Base-by-base conservation (phyloP, 1,140 invertebrate species). In the Solenopsis fugax region DNA sequence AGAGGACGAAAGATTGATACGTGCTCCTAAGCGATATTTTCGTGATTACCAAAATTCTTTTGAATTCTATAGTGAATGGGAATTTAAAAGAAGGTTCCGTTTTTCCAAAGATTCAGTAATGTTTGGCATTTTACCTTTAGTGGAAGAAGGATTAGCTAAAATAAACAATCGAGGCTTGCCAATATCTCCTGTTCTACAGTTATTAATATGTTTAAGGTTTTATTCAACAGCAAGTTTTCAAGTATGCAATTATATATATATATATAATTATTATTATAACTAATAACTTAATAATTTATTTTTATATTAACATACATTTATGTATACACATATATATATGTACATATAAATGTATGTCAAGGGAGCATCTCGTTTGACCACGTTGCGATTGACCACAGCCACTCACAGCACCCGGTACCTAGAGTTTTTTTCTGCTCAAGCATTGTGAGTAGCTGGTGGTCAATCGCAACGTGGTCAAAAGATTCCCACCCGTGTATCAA, bases 171-270 rank as follows among this genome's bases (percentile, higher is more conserved):
- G 71, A 16, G 50, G 50, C 34, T 54, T 73, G 29, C 50, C 71
- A 54, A 37, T 73, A 18, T 0, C 24, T 54, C 18, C 50, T 34
- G 50, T 73, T 18, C 37, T 73, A 12, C 71, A 73, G 56, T 54
- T 54, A 54, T 54, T 73, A 9, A 72, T 56, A 4, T 72, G 24
- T 34, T 56, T 56, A 18, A 50, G 24, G 6, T 72, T 54, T 10
- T 72, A 72, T 10, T 48, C 69, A 24, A 69, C 67, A 69, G 67
- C 37, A 21, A 71, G 67, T 71, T 71, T 71, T 52, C 48, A 72
- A 24, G 48, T 71, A 41, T 2, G 29, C 29, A 41, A 41, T 41
- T 41, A 41, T 41, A 41, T 41, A 41, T 41, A 41, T 41, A 41
- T 7, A 41, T 41, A 41, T 41, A 41, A 29, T 29, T 1, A 29